phyloP scores from a whole-genome alignment of 1,140 invertebrate genomes.

The Drosophila ercepeae region DNA sequence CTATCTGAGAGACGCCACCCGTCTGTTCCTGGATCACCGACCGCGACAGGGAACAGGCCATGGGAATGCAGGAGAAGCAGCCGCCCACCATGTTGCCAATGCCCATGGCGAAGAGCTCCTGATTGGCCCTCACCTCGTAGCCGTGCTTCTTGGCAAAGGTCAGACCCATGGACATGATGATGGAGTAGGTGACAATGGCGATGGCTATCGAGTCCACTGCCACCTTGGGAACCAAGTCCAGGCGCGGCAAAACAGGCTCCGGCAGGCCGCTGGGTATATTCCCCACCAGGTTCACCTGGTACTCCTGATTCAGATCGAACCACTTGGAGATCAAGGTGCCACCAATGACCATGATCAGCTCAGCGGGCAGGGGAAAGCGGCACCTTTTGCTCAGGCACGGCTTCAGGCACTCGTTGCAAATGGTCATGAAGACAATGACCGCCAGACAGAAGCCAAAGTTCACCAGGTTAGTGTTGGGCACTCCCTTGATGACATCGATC shows the following conservation, averaged over 20 bases:
- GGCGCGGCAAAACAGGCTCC: conserved; percentile 83
- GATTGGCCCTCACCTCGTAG: conserved; percentile 95
- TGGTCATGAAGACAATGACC: conserved; percentile 88
- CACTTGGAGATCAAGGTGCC: conserved; percentile 89
- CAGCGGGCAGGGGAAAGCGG: conserved; percentile 92
- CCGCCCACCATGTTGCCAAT: conserved; percentile 91
- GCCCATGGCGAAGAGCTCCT: conserved; percentile 93
- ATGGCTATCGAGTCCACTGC: conserved; percentile 87
- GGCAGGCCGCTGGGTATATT: conserved; percentile 89
- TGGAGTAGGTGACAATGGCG: conserved; percentile 94
- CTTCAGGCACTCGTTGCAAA: conserved; percentile 93
- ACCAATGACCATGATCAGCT: conserved; percentile 91
- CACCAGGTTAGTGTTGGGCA: conserved; percentile 87
- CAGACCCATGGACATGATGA: conserved; percentile 96
- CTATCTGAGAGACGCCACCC: conserved; percentile 91
- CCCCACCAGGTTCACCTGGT: conserved; percentile 86
- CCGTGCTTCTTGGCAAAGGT: conserved; percentile 95
- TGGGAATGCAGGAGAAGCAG: conserved; percentile 93
- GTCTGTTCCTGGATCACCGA: conserved; percentile 91
- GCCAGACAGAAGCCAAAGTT: conserved; percentile 89
- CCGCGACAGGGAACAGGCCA: conserved; percentile 92
- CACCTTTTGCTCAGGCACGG: conserved; percentile 89
- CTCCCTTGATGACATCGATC: conserved; percentile 86
- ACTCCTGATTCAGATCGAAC: conserved; percentile 65
- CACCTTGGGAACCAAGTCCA: conserved; percentile 84